Conservation (phyloP, 2,888 invertebrate genomes). For the Acheta domesticus region DNA sequence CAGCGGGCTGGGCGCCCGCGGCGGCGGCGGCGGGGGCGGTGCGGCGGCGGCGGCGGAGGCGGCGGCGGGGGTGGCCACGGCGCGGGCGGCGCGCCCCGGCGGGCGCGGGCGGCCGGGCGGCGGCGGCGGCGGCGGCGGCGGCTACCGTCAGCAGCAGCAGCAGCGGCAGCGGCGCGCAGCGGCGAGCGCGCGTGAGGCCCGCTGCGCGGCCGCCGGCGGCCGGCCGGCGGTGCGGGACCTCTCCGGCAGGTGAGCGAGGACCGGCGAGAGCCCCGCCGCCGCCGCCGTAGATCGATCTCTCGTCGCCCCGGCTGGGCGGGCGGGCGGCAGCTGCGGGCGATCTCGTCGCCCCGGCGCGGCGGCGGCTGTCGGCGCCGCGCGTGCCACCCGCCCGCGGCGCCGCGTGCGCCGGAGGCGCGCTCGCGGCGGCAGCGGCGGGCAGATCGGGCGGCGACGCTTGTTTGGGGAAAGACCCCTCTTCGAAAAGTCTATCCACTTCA, state of each 20-base stretch:
- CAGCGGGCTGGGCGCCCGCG: conserved; percentile 39
- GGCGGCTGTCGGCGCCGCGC: too few species aligned
- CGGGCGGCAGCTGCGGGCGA: too few species aligned
- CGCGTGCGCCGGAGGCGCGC: too few species aligned
- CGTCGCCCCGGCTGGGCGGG: too few species aligned
- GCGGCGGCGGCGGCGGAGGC: conserved; percentile 35
- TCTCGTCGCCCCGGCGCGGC: too few species aligned
- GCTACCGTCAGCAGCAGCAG: conserved; percentile 46
- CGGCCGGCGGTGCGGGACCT: conserved; percentile 23
- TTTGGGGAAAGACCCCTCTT: too few species aligned
- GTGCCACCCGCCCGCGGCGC: too few species aligned
- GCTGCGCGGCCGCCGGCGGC: conserved; percentile 27
- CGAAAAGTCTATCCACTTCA: too few species aligned
- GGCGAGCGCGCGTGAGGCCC: conserved; percentile 12
- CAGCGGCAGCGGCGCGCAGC: conserved; percentile 49
- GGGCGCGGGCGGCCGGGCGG: conserved; percentile 39
- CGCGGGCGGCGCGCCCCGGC: not conserved
- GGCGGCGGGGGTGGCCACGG: conserved; percentile 30
- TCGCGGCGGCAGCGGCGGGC: too few species aligned
- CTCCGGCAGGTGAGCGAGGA: not conserved
- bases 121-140: conserved; percentile 45
- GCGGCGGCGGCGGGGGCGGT: conserved; percentile 39
- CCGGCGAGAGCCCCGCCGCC: too few species aligned
- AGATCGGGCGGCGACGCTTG: too few species aligned
- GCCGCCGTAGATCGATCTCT: too few species aligned